These are phyloP conservation scores for Crotophaga sulcirostris DNA, from an alignment of 2,113 vertebrate species.

Conservation along the genomic window DNA sequence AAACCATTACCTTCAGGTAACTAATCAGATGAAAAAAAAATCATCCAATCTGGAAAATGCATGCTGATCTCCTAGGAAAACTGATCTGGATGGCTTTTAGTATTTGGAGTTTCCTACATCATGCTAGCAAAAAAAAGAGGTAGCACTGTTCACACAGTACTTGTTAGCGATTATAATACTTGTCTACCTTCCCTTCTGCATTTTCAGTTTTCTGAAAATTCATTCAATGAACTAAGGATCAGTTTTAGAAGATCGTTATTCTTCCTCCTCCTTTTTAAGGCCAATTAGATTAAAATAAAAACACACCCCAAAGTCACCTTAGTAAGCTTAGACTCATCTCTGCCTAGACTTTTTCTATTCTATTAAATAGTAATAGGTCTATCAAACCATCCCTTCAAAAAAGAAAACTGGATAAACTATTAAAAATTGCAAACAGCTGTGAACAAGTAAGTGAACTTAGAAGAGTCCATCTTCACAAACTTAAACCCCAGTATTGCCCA, in stretches of 20 bases:
- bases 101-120: not conserved
- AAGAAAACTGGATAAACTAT: not conserved
- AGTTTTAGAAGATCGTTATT: not conserved
- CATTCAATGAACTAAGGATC: not conserved
- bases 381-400: not conserved
- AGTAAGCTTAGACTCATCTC: not conserved
- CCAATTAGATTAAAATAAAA: constrained; percentile 1
- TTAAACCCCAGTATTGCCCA: not conserved
- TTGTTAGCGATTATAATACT: not conserved
- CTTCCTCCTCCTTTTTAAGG: not conserved
- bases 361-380: not conserved
- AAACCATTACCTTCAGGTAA: not conserved
- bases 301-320: not conserved
- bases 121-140: not conserved
- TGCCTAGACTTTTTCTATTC: not conserved
- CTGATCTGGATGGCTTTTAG: not conserved
- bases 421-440: not conserved
- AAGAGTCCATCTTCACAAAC: not conserved
- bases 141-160: not conserved
- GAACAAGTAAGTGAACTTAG: not conserved
- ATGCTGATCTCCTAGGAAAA: not conserved
- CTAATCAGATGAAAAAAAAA: not conserved
- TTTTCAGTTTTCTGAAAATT: constrained; percentile 1
- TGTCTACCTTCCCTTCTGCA: not conserved
- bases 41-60: not conserved